Conservation (phyloP, 2,888 invertebrate genomes). For the Autographa gamma region DNA sequence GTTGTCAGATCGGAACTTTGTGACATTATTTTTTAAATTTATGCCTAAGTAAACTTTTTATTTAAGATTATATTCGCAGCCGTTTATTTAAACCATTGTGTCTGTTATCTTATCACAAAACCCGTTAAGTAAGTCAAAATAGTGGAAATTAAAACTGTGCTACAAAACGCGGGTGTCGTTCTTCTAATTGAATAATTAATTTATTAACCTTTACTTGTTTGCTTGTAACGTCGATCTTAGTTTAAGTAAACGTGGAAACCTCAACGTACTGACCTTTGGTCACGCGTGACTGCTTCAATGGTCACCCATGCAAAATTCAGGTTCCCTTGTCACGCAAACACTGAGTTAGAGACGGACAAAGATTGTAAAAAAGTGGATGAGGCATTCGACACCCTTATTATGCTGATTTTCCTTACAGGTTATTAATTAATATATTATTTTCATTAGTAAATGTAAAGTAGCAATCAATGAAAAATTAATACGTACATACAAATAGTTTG, state of each 20-base stretch:
- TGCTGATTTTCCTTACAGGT: not conserved
- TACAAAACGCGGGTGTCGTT: not conserved
- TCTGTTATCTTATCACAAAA: not conserved
- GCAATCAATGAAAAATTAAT: too few relatives aligned
- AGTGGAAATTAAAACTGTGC: not conserved
- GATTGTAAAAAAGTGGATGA: conserved; percentile 26
- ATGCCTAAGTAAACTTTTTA: too few relatives aligned
- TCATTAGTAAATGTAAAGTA: not conserved
- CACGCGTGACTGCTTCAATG: conserved; percentile 61
- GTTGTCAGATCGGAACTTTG: not conserved
- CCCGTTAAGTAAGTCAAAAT: not conserved
- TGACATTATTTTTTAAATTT: too few relatives aligned
- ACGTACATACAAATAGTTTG: too few relatives aligned
- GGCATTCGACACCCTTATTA: conserved; percentile 30
- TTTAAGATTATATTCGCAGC: too few relatives aligned
- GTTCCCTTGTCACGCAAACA: conserved; percentile 65
- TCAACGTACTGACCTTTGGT: conserved; percentile 62
- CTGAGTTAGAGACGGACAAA: conserved; percentile 37
- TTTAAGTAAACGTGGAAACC: conserved; percentile 42
- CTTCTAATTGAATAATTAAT: not conserved
- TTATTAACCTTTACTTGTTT: conserved; percentile 8
- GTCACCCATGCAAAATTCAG: conserved; percentile 67
- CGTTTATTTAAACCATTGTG: not conserved
- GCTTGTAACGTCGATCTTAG: conserved; percentile 24
- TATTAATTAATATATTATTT: not conserved